Base-by-base conservation (phyloP, 30 jellyfish, hydroid and myxozoan genomes). In the Mastigias papua region DNA sequence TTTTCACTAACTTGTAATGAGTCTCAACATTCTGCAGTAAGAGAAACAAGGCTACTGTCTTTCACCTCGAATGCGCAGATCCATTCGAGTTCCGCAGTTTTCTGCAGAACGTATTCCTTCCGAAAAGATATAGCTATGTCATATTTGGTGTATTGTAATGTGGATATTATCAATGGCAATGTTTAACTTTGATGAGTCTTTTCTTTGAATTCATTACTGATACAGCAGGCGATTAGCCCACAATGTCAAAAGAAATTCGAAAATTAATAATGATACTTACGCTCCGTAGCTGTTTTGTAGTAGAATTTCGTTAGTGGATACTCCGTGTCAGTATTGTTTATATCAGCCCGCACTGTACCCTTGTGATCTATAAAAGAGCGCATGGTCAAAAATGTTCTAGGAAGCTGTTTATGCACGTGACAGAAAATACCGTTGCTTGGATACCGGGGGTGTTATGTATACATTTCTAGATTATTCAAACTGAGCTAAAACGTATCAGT, bases 301-400 rank as follows among this genome's bases (percentile, higher is more conserved):
- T 90, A 95, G 48, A 90, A 95, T 50, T 81, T 42, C 60, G 97
- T 86, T 65, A 88, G 34, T 49, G 89, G 94, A n/a, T 70, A 90
- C 30, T 90, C 97, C n/a, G 92, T 27, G 11, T 73, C 90, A 0
- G 98, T 95, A 80, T 95, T 95, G 88, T 95, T 95, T 29, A 95
- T 74, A 50, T 95, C 98, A 22, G 87, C 48, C 26, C 89, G 94
- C 20, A 95, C 80, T 61, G 65, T 76, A 6, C 97, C 98, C 32
- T 90, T 91, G 73, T 93, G 90, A 78, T 90, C 99, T 95, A 32
- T 16, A 58, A 57, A 46, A 51, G 26, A 51, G 23, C 25, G 67
- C 87, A 30, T 50, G 34, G 76, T 22, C 22, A n/a, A 33, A 48
- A 50, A 82, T 7, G 20, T 51, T 62, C 76, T 11, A 69, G 65